phyloP scores from a whole-genome alignment of 1,140 invertebrate genomes.

The Hestina assimilis region DNA sequence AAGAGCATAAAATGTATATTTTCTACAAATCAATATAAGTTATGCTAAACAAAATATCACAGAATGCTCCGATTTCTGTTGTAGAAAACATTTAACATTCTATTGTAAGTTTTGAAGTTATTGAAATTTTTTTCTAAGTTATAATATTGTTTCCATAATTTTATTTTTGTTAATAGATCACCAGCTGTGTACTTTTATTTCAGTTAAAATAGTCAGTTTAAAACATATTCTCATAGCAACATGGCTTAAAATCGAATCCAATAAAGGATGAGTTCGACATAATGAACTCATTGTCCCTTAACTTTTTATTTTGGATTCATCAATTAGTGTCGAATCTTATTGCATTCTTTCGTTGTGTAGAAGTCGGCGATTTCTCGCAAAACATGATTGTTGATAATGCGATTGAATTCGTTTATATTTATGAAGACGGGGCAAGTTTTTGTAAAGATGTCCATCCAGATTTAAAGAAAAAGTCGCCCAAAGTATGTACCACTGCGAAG shows the following conservation, averaged over 20 bases:
- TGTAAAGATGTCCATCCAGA: constrained; percentile 27
- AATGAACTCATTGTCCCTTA: constrained; percentile 33
- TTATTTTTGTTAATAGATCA: too few relatives aligned
- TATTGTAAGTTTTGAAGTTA: too few relatives aligned
- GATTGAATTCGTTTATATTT: constrained; percentile 56
- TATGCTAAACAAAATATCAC: too few relatives aligned
- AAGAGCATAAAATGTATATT: too few relatives aligned
- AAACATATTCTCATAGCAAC: not conserved
- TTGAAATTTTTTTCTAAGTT: too few relatives aligned
- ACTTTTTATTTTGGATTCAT: constrained; percentile 40
- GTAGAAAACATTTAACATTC: too few relatives aligned
- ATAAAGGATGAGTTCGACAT: constrained; percentile 38
- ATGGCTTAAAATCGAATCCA: constrained; percentile 10
- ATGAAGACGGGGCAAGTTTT: constrained; percentile 39
- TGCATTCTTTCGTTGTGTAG: constrained; percentile 47
- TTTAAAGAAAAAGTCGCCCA: constrained; percentile 27
- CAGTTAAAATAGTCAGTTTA: not conserved
- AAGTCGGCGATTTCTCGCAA: constrained; percentile 39
- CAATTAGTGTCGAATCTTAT: constrained; percentile 43
- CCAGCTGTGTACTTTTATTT: too few relatives aligned
- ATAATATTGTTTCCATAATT: too few relatives aligned
- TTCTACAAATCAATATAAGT: too few relatives aligned
- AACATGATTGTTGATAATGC: constrained; percentile 52
- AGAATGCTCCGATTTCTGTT: too few relatives aligned
- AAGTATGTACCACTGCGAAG: constrained; percentile 12